Percentiles rank a stretch among this genome's conserved stretches.
phyloP scores from a whole-genome alignment of 2,113 vertebrate species.

The Colaptes auratus region DNA sequence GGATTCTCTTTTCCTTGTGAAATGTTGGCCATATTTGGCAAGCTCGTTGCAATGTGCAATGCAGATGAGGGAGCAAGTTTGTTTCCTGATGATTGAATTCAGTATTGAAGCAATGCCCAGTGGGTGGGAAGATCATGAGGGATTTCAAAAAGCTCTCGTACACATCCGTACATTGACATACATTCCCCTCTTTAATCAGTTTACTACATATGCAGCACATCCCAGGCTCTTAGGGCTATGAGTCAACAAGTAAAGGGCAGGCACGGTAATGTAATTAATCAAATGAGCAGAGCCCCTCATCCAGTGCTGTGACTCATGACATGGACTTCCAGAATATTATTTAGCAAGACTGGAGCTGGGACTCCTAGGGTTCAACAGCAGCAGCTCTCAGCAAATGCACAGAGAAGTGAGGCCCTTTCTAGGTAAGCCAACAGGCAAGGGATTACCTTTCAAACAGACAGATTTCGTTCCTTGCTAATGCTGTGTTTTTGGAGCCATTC shows the following conservation, averaged over 20 bases:
- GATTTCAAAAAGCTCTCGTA: constrained; percentile 21
- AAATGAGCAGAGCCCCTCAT: not conserved
- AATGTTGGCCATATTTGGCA: constrained; percentile 8
- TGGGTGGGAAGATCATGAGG: constrained; percentile 24
- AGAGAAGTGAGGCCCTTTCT: constrained; percentile 15
- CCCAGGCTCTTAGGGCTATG: not conserved
- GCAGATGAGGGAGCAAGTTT: constrained; percentile 51
- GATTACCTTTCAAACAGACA: not conserved
- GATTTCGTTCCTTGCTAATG: not conserved
- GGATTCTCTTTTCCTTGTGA: constrained; percentile 31
- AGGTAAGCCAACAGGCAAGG: not conserved
- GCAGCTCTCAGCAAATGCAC: not conserved
- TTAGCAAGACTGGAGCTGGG: not conserved
- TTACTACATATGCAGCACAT: not conserved
- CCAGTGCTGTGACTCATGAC: not conserved
- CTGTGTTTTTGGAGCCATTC: not conserved
- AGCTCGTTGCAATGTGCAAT: not conserved
- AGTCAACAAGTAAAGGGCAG: not conserved
- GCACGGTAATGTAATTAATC: constrained; percentile 18
- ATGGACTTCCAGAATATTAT: not conserved
- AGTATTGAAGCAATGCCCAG: not conserved
- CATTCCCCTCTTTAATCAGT: not conserved
- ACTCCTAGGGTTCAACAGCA: not conserved
- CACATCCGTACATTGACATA: not conserved
- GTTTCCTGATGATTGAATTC: not conserved